phyloP scores from a whole-genome alignment of 2,888 invertebrate genomes.

The Ashinkailepas kermadecensis region DNA sequence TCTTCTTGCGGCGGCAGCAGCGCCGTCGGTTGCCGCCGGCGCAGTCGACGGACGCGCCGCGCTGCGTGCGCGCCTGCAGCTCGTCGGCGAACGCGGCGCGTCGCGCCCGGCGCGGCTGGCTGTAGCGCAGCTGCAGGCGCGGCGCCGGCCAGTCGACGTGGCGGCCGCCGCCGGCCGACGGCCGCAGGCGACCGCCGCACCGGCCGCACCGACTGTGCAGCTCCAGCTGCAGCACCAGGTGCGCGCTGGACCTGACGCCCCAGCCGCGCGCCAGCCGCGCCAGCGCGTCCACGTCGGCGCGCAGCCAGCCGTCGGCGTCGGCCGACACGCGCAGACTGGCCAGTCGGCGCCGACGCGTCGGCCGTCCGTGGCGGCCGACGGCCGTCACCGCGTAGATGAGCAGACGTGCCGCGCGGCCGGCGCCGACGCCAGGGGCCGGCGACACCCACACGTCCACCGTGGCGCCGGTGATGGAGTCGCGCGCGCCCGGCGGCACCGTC shows the following conservation, averaged over 20 bases:
- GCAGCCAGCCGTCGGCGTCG: neutral
- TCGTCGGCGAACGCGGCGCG: neutral
- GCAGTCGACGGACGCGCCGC: neutral
- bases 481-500: neutral
- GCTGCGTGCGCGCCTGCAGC: neutral
- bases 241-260: neutral
- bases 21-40: neutral
- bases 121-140: neutral
- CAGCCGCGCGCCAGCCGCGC: too few species aligned
- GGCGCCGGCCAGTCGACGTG: neutral
- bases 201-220: neutral
- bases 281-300: neutral
- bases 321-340: neutral
- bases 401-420: neutral
- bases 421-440: neutral
- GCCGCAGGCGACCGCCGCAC: too few species aligned
- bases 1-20: constrained; percentile 61
- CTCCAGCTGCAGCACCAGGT: neutral
- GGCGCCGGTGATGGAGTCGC: neutral
- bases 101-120: neutral
- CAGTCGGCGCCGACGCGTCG: neutral
- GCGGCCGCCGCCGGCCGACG: neutral
- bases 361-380: neutral
- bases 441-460: neutral
- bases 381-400: neutral